Evolutionary conservation across 2,888 invertebrate species (phyloP).

Genomic region (Oxyteleia sp.): DNA sequence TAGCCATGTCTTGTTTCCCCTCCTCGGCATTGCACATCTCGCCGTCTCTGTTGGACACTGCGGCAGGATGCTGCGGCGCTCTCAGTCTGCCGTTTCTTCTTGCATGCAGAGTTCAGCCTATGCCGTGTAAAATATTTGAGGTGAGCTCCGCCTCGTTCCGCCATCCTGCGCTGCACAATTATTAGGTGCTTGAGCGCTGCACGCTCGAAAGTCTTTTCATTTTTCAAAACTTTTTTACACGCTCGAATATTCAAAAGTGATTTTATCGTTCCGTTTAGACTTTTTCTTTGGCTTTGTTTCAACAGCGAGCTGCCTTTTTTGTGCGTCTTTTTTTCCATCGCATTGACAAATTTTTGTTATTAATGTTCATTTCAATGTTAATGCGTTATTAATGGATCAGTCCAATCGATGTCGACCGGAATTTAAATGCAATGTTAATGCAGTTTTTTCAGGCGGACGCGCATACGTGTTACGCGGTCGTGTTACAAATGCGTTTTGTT

Average conservation of each 20-base stretch:
- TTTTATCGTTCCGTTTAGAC: constrained; percentile 53
- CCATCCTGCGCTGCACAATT: constrained; percentile 85
- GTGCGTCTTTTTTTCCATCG: neutral
- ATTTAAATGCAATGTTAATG: neutral
- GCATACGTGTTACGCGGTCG: too few relatives aligned
- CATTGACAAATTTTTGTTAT: constrained; percentile 34
- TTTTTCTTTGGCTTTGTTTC: constrained; percentile 12
- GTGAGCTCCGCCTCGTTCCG: constrained; percentile 84
- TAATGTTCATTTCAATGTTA: constrained; percentile 26
- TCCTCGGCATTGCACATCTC: constrained; percentile 37
- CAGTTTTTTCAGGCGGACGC: too few relatives aligned
- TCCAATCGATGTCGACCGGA: neutral
- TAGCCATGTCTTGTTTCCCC: constrained; percentile 62
- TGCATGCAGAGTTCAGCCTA: constrained; percentile 73
- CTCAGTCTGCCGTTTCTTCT: constrained; percentile 60
- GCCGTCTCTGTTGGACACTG: constrained; percentile 44
- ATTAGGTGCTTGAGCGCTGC: constrained; percentile 77
- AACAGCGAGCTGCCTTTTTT: too few relatives aligned
- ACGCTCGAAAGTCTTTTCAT: constrained; percentile 61
- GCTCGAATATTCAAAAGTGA: constrained; percentile 61
- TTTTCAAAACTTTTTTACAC: constrained; percentile 62
- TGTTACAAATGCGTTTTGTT: too few relatives aligned
- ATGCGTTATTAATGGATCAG: constrained; percentile 25
- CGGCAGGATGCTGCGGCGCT: constrained; percentile 18
- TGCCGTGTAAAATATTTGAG: constrained; percentile 80